A percentile compares a stretch with the other conserved stretches of the same genome.
These are phyloP conservation scores for Synanthedon tipuliformis DNA, from an alignment of 2,888 invertebrate genomes.

Conservation along the genomic window DNA sequence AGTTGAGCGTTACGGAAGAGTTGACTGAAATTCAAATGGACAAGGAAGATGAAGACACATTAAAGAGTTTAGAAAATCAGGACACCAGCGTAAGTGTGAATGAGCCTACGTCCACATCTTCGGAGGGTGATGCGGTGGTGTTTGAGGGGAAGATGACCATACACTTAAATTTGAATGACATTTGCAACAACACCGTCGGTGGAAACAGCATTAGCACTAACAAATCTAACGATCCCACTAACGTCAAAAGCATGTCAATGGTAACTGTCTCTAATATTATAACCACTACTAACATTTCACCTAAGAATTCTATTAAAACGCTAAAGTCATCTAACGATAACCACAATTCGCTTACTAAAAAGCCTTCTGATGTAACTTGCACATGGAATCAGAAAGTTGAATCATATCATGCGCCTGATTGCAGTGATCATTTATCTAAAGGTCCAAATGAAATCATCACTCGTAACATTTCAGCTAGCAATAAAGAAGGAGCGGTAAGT, in stretches of 20 bases:
- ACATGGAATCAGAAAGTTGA: conserved; percentile 17
- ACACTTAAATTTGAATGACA: conserved; percentile 65
- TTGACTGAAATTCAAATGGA: conserved; percentile 63
- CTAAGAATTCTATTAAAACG: conserved; percentile 63
- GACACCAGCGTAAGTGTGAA: conserved; percentile 69
- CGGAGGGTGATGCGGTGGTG: conserved; percentile 64
- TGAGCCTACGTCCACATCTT: conserved; percentile 55
- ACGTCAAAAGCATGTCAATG: conserved; percentile 66
- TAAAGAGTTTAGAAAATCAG: conserved; percentile 66
- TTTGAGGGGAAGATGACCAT: conserved; percentile 69
- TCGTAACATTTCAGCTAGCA: conserved; percentile 32
- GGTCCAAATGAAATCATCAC: conserved; percentile 24
- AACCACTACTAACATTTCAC: conserved; percentile 66
- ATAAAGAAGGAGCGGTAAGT: conserved; percentile 39
- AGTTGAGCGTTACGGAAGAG: conserved; percentile 53
- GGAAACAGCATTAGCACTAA: conserved; percentile 50
- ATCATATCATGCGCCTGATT: not conserved
- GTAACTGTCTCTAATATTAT: conserved; percentile 70
- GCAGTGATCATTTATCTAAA: conserved; percentile 13
- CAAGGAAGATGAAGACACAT: conserved; percentile 64
- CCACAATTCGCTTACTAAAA: conserved; percentile 33
- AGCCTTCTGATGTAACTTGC: conserved; percentile 37
- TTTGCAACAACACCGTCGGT: conserved; percentile 56
- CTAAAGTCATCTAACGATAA: conserved; percentile 38
- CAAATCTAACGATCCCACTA: conserved; percentile 48